Evolutionary conservation across 1,140 invertebrate genomes (phyloP).

Genomic region (Trichonephila clavipes): DNA sequence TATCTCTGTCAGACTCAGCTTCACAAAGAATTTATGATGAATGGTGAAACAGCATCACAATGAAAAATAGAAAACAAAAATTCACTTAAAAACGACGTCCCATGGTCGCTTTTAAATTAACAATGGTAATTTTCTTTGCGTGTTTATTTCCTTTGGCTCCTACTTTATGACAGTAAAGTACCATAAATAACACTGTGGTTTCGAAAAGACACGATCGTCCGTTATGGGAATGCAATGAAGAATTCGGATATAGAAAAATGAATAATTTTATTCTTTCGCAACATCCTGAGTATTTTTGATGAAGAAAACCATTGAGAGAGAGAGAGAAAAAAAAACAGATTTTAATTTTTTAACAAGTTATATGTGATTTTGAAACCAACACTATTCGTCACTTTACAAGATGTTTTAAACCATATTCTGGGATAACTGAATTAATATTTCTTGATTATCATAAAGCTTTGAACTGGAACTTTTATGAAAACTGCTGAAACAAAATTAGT

Average conservation of each 20-base stretch:
- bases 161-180: background rate
- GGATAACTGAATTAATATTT: too few relatives aligned
- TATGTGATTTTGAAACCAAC: too few relatives aligned
- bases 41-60: background rate
- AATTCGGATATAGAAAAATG: background rate
- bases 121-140: constrained; percentile 22
- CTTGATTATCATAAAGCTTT: too few relatives aligned
- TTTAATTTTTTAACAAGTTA: too few relatives aligned
- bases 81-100: background rate
- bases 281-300: background rate
- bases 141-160: background rate
- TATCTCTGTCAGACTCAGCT: background rate
- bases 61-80: background rate
- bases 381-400: too few relatives aligned
- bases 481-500: too few relatives aligned
- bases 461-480: too few relatives aligned
- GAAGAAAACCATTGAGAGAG: background rate
- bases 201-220: background rate
- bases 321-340: too few relatives aligned
- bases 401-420: too few relatives aligned
- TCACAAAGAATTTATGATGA: constrained; percentile 1
- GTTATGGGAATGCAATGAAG: background rate
- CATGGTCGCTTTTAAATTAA: constrained; percentile 12
- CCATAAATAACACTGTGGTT: background rate
- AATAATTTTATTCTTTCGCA: background rate